Evolutionary conservation across 2,888 invertebrate genomes (phyloP).

Genomic region (Erannis defoliaria): DNA sequence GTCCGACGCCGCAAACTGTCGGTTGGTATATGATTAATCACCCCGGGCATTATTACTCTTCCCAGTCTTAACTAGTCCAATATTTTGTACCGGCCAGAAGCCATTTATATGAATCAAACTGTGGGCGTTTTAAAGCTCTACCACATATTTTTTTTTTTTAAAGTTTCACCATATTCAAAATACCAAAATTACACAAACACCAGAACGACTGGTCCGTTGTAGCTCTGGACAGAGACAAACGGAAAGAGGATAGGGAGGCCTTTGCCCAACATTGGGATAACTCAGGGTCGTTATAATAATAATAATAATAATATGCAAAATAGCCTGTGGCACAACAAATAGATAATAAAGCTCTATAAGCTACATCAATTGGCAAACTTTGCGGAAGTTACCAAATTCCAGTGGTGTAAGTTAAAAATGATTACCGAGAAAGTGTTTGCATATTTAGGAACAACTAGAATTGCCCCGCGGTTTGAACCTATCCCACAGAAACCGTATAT

Average conservation of each 20-base stretch:
- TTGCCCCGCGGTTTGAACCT: too few relatives aligned
- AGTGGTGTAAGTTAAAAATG: slow-evolving; percentile 6
- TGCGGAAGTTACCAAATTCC: slow-evolving; percentile 1
- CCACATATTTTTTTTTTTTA: background rate
- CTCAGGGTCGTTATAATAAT: too few relatives aligned
- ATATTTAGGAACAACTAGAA: slow-evolving; percentile 50
- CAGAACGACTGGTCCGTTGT: too few relatives aligned
- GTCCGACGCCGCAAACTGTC: slow-evolving; percentile 49
- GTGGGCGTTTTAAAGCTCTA: slow-evolving; percentile 2
- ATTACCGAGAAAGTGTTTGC: slow-evolving; percentile 36
- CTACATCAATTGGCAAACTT: slow-evolving; percentile 17
- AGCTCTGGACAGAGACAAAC: too few relatives aligned
- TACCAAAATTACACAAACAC: too few relatives aligned
- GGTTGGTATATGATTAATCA: slow-evolving; percentile 52
- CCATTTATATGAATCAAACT: slow-evolving; percentile 21
- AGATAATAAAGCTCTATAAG: slow-evolving; percentile 19
- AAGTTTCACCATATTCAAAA: too few relatives aligned
- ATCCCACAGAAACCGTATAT: too few relatives aligned
- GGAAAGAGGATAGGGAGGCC: too few relatives aligned
- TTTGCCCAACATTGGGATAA: too few relatives aligned
- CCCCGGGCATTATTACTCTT: slow-evolving; percentile 46
- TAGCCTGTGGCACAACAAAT: slow-evolving; percentile 19
- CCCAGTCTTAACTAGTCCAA: slow-evolving; percentile 43
- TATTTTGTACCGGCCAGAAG: slow-evolving; percentile 34
- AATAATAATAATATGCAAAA: slow-evolving; percentile 24